Evolutionary conservation across 1,140 invertebrate genomes (phyloP).

Genomic region (Cherax quadricarinatus): DNA sequence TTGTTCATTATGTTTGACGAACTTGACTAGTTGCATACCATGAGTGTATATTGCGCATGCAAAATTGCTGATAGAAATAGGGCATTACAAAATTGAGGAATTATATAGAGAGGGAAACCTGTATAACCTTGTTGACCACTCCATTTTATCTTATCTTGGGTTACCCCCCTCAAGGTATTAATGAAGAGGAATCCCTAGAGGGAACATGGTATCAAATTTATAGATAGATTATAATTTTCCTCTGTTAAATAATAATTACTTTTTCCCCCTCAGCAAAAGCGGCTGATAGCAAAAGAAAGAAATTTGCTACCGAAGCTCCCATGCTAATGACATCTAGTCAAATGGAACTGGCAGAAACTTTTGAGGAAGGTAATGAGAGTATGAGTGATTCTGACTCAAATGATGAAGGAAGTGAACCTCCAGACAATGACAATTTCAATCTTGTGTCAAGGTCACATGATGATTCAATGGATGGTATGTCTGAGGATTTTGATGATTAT

Average conservation of each 20-base stretch:
- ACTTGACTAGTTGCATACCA: no score
- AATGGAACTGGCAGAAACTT: not conserved
- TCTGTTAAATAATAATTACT: not conserved
- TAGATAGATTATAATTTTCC: no score
- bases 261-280: conserved; percentile 32
- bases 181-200: no score
- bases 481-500: conserved; percentile 36
- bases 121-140: no score
- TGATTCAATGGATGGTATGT: not conserved
- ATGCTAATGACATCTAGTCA: not conserved
- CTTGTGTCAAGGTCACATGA: not conserved
- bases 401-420: conserved; percentile 7
- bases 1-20: no score
- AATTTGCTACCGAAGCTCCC: conserved; percentile 21
- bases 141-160: no score
- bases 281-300: conserved; percentile 12
- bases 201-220: no score
- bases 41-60: no score
- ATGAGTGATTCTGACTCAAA: conserved; percentile 14
- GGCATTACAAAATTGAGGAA: no score
- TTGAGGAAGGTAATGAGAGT: not conserved
- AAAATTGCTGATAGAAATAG: no score
- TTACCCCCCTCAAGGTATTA: no score
- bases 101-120: no score
- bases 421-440: not conserved